phyloP scores from a whole-genome alignment of 2,888 invertebrate species.

The Drosophila meridiana region DNA sequence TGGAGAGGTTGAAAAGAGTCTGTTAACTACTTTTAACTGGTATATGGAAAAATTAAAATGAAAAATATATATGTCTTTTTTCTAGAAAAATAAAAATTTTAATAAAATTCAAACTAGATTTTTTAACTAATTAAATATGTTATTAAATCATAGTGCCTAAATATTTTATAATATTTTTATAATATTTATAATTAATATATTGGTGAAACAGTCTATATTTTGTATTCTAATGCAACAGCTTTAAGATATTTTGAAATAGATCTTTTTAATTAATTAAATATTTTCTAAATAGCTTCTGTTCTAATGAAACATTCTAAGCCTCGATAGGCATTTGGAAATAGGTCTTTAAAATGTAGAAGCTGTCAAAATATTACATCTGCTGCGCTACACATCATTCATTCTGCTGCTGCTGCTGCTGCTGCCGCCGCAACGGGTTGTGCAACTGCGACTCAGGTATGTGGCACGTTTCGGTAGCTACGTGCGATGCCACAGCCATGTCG shows the following conservation, averaged over 20 bases:
- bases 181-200: no score
- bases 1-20: not conserved
- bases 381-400: not conserved
- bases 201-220: no score
- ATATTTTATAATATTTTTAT: not conserved
- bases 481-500: constrained; percentile 18
- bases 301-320: not conserved
- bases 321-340: not conserved
- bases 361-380: constrained; percentile 17
- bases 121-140: not conserved
- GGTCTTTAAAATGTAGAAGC: not conserved
- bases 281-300: no score
- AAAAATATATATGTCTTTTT: no score
- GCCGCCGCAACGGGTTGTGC: constrained; percentile 3
- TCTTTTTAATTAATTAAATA: no score
- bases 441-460: constrained; percentile 19
- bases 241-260: no score
- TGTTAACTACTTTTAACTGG: not conserved
- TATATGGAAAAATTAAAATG: no score
- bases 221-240: no score
- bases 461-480: constrained; percentile 27
- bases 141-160: not conserved
- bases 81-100: constrained; percentile 15
- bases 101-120: not conserved
- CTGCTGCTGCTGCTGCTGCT: not conserved